These are phyloP conservation scores for Osmerus mordax DNA, from an alignment of 2,113 vertebrate genomes.

Conservation along the genomic window DNA sequence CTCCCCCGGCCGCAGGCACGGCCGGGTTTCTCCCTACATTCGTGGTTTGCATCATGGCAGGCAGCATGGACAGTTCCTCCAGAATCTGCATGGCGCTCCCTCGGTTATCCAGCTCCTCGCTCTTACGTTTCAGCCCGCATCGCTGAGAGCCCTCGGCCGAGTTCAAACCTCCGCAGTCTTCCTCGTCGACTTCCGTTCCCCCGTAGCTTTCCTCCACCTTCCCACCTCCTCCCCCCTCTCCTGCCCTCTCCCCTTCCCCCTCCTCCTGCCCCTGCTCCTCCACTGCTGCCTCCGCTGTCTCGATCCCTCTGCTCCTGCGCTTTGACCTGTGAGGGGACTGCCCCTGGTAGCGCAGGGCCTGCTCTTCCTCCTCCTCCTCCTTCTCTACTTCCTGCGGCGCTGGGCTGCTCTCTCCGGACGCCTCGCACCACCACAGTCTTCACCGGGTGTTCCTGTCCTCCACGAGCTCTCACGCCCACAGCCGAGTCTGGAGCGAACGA, in stretches of 20 bases:
- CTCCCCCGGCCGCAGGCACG: conserved; percentile 65
- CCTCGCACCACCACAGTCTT: conserved; percentile 88
- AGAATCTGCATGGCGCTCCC: conserved; percentile 96
- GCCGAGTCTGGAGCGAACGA: conserved; percentile 83
- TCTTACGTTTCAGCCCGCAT: conserved; percentile 99
- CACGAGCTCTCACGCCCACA: conserved; percentile 52
- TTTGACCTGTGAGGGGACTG: conserved; percentile 57
- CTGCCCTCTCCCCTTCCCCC: conserved; percentile 71
- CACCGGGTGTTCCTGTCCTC: conserved; percentile 80
- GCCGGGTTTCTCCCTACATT: conserved; percentile 81
- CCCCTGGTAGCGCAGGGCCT: conserved; percentile 46
- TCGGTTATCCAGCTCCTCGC: conserved; percentile 88
- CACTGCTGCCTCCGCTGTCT: conserved; percentile 74
- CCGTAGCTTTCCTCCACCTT: conserved; percentile 30
- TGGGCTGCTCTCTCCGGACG: conserved; percentile 78
- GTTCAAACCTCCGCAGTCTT: conserved; percentile 74
- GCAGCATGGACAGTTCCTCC: conserved; percentile 93
- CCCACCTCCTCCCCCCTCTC: conserved; percentile 54
- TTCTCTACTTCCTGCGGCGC: conserved; percentile 40
- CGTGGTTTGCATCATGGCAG: conserved; percentile 94
- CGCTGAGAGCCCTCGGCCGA: conserved; percentile 84
- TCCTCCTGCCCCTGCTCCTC: conserved; percentile 71
- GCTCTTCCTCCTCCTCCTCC: conserved; percentile 42
- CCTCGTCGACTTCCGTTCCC: conserved; percentile 45
- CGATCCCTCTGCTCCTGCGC: conserved; percentile 59